Evolutionary conservation across 2,888 invertebrate genomes (phyloP).

Genomic region (Torymus tubicola): DNA sequence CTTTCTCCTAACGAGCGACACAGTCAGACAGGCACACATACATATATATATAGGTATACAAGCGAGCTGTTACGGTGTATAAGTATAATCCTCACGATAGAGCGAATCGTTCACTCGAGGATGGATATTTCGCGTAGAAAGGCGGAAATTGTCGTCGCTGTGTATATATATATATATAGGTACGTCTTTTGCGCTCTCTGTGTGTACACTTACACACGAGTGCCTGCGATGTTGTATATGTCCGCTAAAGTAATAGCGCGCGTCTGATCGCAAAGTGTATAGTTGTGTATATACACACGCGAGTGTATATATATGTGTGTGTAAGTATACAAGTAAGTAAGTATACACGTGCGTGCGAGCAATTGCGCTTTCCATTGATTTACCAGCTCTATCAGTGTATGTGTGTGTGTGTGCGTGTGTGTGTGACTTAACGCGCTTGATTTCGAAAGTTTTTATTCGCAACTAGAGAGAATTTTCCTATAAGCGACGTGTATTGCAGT

Average conservation of each 20-base stretch:
- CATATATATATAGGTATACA: not conserved
- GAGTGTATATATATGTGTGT: not conserved
- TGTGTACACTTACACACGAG: not conserved
- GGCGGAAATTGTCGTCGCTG: constrained; percentile 62
- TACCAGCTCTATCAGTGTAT: not conserved
- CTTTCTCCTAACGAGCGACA: not conserved
- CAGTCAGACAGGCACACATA: not conserved
- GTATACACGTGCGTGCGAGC: constrained; percentile 1
- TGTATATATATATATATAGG: no score
- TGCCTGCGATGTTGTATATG: not conserved
- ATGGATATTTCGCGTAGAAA: constrained; percentile 66
- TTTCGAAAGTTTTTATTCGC: constrained; percentile 35
- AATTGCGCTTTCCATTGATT: constrained; percentile 44
- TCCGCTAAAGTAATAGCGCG: not conserved
- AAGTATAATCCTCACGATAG: constrained; percentile 19
- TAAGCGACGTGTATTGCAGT: no score
- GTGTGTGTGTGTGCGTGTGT: no score
- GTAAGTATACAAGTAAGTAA: no score
- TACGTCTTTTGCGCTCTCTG: not conserved
- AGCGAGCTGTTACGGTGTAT: not conserved
- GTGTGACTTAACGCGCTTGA: not conserved
- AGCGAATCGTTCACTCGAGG: constrained; percentile 40
- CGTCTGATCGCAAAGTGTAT: not conserved
- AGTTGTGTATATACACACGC: not conserved
- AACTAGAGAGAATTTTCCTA: constrained; percentile 1